Base-by-base conservation (phyloP, 2,888 invertebrate genomes). In the Danaus chrysippus region DNA sequence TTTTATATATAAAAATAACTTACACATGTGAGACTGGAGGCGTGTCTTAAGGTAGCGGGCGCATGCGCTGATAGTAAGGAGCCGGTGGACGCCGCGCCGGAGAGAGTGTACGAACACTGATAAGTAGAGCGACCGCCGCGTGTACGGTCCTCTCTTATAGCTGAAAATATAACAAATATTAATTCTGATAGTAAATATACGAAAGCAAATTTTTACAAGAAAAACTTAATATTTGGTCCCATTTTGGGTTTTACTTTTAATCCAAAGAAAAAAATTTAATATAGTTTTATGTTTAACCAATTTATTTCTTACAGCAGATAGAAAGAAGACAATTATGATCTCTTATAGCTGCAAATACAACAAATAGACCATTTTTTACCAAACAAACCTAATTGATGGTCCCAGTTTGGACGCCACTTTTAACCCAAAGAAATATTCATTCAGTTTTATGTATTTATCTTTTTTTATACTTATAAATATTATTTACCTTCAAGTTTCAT, bases 111-210 rank as follows among this genome's bases (percentile, higher is more conserved):
- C 58, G 97, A 97, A 79, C 97, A 98, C 82, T 98, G 98, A 84
- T 99, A 99, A 19, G 98, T 98, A 63, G 98, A 98, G 54, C 99
- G 93, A 0, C 99, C 99, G 61, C 99, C 99, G 57, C 99, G 92
- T 0, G 98, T 98, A 58, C 99, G 91, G 85, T 99, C 98, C 79
- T 98, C 98, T 65, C 99, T 92, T 64, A 99, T 98, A 10, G 99
- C 99, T 93, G 87, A 79, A 77, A 66, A 19, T 9, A 49, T 9
- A 1, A 34, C 23, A 34, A 34, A 34, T 34, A 34, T 34, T 34
- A 8, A 34, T 34, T 34, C 23, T 5, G 17, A 49, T 10, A 11
- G 49, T 17, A 1, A 10, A 15, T 10, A 17, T n/a, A 11, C 17
- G 49, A 17, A 11, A 15, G 49, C 49, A 15, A 49, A 11, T 49